Evolutionary conservation across 2,888 invertebrate genomes (phyloP), one percentile per base, ranked within the genome.

Genomic region (Volucella zonaria): DNA sequence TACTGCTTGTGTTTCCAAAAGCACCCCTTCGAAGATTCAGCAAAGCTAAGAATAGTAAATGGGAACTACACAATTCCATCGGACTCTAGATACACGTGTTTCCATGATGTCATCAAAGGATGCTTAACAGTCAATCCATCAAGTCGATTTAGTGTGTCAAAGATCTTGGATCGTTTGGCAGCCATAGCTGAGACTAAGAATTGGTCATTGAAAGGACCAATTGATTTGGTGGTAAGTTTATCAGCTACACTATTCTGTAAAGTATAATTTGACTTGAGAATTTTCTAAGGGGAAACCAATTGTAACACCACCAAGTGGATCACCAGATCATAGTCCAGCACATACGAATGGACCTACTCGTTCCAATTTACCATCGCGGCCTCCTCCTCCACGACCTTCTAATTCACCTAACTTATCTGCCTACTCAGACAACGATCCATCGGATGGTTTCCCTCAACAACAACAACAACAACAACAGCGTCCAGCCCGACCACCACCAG

Each of bases 21-120:
- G 88, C 99, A 99, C 93, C 99, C 99, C 0, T 99, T 98, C 92
- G 98, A 99, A 90, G 99, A 99, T 92, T 95, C 96, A 62, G 95
- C 98, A 71, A 99, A 99, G 91, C 93, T 99, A 88, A 95, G 98
- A 59, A 99, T 99, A 88, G 94, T 99, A 76, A 99, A 99, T 93
- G 99, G 97, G 87, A 99, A 99, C 91, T 99, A 96, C 92, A 94
- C 94, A 86, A 93, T 97, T 96, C 94, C 95, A 31, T 94, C 94
- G 67, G 97, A 98, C 92, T 94, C 95, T 70, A 95, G 95, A 88
- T 96, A 95, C 90, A 93, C 95, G 87, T 96, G 97, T 90, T 97
- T 98, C 90, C 96, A 98, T 91, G 96, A 97, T 88, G 94, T 97
- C 75, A 97, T 98, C 89, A 94, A 97, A 90, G 96, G 96, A 77